These are phyloP conservation scores for Hiodon tergisus DNA, from an alignment of 2,113 vertebrate species.

Conservation along the genomic window DNA sequence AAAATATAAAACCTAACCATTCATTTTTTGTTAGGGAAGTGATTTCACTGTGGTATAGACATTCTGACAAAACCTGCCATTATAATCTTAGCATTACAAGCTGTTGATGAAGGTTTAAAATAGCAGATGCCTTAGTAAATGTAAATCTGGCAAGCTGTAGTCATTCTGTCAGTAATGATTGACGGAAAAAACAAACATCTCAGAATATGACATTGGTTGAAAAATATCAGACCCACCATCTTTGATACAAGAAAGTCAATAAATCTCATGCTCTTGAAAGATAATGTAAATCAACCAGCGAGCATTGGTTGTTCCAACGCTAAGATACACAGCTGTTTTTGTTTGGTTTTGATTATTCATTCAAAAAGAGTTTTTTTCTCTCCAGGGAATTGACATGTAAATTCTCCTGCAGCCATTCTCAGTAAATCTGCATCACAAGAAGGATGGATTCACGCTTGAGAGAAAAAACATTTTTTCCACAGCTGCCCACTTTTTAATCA, in stretches of 20 bases:
- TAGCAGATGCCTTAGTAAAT: no score
- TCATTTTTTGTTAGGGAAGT: no score
- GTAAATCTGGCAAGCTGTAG: no score
- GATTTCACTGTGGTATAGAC: no score
- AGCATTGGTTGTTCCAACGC: background rate
- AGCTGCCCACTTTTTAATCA: conserved; percentile 10
- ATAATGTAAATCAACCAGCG: background rate
- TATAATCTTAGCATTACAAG: no score
- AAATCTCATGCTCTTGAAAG: background rate
- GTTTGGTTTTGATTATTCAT: conserved; percentile 29
- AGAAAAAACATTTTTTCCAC: conserved; percentile 3
- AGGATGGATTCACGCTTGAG: conserved; percentile 23
- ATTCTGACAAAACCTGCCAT: no score
- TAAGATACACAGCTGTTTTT: conserved; percentile 12
- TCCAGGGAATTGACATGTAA: conserved; percentile 37
- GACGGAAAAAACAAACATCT: no score
- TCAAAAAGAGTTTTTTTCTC: conserved; percentile 20
- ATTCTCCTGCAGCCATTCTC: conserved; percentile 16
- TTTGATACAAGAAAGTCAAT: background rate
- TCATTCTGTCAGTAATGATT: no score
- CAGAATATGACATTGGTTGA: no score
- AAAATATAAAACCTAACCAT: no score
- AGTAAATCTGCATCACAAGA: conserved; percentile 36
- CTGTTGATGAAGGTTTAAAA: no score
- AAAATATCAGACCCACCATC: no score